Evolutionary conservation across 2,113 vertebrate genomes (phyloP).

Genomic region (Toxotes jaculatrix): DNA sequence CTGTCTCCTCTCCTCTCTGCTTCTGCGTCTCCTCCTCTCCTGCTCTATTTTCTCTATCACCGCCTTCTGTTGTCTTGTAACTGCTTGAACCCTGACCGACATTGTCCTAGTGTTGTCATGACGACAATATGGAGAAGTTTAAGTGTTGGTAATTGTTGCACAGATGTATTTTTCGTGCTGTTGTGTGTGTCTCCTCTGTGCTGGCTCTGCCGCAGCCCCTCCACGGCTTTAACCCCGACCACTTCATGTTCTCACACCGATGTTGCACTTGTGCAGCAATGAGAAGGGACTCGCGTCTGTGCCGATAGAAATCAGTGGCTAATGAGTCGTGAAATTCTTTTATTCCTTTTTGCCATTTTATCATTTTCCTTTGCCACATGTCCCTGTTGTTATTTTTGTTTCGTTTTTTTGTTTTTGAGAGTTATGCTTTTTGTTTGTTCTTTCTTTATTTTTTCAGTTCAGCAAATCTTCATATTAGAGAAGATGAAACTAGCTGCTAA

Average conservation of each 20-base stretch:
- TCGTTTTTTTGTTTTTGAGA: background rate
- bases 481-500: too few relatives aligned
- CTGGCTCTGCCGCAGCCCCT: background rate
- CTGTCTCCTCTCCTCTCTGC: constrained; percentile 33
- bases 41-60: constrained; percentile 1
- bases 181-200: background rate
- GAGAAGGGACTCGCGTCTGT: background rate
- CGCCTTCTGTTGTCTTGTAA: constrained; percentile 48
- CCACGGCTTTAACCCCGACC: constrained; percentile 4
- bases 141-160: constrained; percentile 48
- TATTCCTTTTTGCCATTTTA: constrained; percentile 36
- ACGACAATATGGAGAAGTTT: constrained; percentile 38
- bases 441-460: too few relatives aligned
- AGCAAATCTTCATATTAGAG: background rate
- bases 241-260: constrained; percentile 2
- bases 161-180: constrained; percentile 18
- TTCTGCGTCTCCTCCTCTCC: background rate
- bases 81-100: constrained; percentile 56
- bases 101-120: constrained; percentile 59
- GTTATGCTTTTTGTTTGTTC: too few relatives aligned
- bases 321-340: constrained; percentile 63
- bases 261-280: background rate
- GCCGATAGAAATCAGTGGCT: constrained; percentile 39
- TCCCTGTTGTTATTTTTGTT: background rate
- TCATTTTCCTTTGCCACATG: constrained; percentile 29